These are phyloP conservation scores for Synergus itoensis DNA, from an alignment of 2,888 invertebrate species.

Conservation along the genomic window DNA sequence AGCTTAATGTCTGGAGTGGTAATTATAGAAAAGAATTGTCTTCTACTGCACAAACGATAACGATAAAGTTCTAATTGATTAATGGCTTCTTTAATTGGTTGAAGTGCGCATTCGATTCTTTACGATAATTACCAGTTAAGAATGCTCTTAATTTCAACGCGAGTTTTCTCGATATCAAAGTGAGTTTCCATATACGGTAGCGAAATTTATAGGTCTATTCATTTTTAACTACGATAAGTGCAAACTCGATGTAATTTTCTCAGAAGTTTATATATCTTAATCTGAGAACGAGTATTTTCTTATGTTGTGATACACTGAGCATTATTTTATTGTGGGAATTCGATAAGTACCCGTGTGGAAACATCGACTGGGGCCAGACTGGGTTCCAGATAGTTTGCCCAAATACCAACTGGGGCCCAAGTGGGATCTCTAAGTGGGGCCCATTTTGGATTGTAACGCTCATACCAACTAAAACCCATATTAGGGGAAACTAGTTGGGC, in stretches of 20 bases:
- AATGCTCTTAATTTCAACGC: background rate
- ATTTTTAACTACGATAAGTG: background rate
- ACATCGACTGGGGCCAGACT: too few species aligned
- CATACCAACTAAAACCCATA: too few species aligned
- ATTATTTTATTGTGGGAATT: background rate
- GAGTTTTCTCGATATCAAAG: background rate
- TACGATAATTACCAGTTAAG: background rate
- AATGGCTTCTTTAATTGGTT: background rate
- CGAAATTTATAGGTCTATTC: background rate
- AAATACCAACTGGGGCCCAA: too few species aligned
- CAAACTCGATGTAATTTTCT: background rate
- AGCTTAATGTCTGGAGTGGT: background rate
- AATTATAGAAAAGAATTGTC: background rate
- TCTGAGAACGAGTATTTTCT: background rate
- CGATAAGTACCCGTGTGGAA: too few species aligned
- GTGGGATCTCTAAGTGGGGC: too few species aligned
- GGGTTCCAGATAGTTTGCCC: too few species aligned
- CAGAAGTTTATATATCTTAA: background rate
- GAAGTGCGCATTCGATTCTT: background rate
- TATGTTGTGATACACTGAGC: background rate
- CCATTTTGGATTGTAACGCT: too few species aligned
- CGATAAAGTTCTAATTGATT: background rate
- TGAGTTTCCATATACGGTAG: background rate
- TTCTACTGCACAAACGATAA: background rate
- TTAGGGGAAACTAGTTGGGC: too few species aligned